Base-by-base conservation (phyloP, 2,888 invertebrate genomes). In the Furcula furcula region DNA sequence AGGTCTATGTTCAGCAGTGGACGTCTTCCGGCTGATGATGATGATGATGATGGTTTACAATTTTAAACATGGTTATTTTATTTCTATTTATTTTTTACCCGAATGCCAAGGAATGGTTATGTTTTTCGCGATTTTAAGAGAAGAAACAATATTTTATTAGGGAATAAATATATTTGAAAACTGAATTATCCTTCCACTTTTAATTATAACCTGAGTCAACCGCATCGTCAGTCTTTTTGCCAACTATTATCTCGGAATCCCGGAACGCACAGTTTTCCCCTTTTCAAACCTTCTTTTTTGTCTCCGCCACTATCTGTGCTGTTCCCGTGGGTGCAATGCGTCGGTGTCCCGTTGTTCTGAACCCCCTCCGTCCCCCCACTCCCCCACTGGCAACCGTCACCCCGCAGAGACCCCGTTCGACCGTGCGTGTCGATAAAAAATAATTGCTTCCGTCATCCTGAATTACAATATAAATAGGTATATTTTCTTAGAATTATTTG, bases 341-440 rank as follows among this genome's bases (percentile, higher is more conserved):
- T 86, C 79, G 78, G 70, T 63, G 70, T 72, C 69, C 58, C 65
- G 49, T 42, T 52, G 53, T 57, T 50, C 58, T 46, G 26, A 34
- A 33, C 48, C 54, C 55, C 63, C 56, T 50, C 52, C 52, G 36
- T 47, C 51, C 51, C 44, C 37, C 38, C 29, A 18, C 46, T 15
- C 35, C 30, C 31, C 35, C 23, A 28, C 10, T 6, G 5, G 23
- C 40, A 40, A 37, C 40, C 34, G 36, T 31, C 44, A 32, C 42
- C 42, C 40, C 41, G 36, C 41, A 4, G 14, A 36, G 7, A 39
- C 58, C 49, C 55, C 54, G 60, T 42, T 47, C 65, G 59, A 54
- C 71, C 88, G 86, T 88, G 88, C 87, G 82, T 80, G 70, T 72
- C 84, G 81, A 82, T 85, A 85, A 84, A 86, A 86, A 81, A 84